Percentiles rank a stretch among this genome's conserved stretches.
These are phyloP conservation scores for Centropyge bicolor DNA, from an alignment of 2,797 vertebrate genomes.

Conservation along the genomic window DNA sequence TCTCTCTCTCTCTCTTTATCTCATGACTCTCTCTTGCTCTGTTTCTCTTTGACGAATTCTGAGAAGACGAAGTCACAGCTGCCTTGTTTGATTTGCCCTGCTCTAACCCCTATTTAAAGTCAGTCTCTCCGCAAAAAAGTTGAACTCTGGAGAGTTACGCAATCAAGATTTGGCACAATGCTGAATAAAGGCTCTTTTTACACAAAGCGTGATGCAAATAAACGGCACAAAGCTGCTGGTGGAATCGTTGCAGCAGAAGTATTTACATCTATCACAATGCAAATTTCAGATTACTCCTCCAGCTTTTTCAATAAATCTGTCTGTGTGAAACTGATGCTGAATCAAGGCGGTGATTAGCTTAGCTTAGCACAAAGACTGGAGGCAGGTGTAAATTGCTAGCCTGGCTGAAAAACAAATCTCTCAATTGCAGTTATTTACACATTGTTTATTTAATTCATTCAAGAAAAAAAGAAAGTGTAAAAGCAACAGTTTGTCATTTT, in stretches of 20 bases:
- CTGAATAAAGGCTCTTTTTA: slow-evolving; percentile 42
- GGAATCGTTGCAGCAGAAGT: neutral
- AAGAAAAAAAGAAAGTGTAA: neutral
- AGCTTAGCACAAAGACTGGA: slow-evolving; percentile 11
- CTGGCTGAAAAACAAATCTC: neutral
- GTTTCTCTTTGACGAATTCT: slow-evolving; percentile 51
- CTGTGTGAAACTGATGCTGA: neutral
- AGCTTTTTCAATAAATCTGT: neutral
- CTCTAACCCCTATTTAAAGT: slow-evolving; percentile 51
- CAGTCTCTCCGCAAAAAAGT: slow-evolving; percentile 41
- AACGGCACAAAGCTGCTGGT: neutral
- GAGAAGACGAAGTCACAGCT: slow-evolving; percentile 57
- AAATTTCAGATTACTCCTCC: neutral
- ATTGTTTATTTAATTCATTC: neutral
- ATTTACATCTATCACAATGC: neutral
- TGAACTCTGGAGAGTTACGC: slow-evolving; percentile 47
- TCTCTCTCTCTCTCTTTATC: slow-evolving; percentile 38
- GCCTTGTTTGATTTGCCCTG: slow-evolving; percentile 58
- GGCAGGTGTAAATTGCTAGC: neutral
- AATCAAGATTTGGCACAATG: slow-evolving; percentile 54
- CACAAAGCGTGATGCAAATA: slow-evolving; percentile 10
- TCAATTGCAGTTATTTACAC: neutral
- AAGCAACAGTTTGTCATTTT: no score
- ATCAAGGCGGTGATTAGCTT: neutral
- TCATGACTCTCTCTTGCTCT: slow-evolving; percentile 33